Evolutionary conservation across 2,113 vertebrate genomes (phyloP).

Genomic region (Oreotrochilus melanogaster): DNA sequence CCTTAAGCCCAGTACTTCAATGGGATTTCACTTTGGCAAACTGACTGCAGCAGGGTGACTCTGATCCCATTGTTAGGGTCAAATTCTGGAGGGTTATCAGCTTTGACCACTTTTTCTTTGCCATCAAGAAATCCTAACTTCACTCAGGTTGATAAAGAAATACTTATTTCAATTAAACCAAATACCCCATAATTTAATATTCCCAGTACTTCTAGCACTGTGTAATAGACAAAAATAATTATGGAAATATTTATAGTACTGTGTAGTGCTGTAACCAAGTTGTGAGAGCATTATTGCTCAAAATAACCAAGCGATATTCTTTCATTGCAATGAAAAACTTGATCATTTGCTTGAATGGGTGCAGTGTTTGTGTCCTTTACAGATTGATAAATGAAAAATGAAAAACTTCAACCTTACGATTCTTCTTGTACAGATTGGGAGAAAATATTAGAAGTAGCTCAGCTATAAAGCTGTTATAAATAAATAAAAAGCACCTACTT

Average conservation of each 20-base stretch:
- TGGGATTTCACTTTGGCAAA: not conserved
- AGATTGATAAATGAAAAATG: not conserved
- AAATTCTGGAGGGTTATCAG: not conserved
- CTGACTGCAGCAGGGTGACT: not conserved
- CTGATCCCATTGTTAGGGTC: not conserved
- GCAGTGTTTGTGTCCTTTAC: not conserved
- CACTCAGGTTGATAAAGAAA: not conserved
- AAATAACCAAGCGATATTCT: not conserved
- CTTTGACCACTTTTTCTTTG: not conserved
- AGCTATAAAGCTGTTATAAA: conserved; percentile 21
- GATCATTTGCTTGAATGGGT: not conserved
- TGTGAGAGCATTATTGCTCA: not conserved
- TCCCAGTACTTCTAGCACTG: not conserved
- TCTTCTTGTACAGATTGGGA: not conserved
- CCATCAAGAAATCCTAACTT: not conserved
- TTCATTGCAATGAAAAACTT: not conserved
- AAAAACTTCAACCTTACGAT: not conserved
- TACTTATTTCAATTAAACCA: not conserved
- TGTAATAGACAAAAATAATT: not conserved
- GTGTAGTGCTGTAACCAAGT: not conserved
- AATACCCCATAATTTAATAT: not conserved
- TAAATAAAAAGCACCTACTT: conserved; percentile 17
- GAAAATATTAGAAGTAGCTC: not conserved
- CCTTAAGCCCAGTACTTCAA: no score
- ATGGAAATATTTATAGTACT: not conserved